Evolutionary conservation across 2,888 invertebrate genomes (phyloP), one percentile per base, ranked within the genome.

Genomic region (Hanleya hanleyi): DNA sequence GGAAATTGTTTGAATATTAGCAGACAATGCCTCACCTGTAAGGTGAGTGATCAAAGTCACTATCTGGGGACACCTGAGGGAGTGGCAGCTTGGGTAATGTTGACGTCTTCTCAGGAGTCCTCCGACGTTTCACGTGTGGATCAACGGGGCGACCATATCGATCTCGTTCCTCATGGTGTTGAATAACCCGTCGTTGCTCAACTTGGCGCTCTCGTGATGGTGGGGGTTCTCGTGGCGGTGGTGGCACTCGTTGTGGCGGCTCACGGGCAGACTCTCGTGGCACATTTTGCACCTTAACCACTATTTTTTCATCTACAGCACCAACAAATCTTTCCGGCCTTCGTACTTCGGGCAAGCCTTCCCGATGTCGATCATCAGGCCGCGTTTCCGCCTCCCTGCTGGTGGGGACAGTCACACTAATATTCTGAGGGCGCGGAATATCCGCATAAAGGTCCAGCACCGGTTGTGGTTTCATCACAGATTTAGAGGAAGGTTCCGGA

Each of bases 1-100:
- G n/a, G n/a, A n/a, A n/a, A n/a, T n/a, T n/a, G n/a, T n/a, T n/a
- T n/a, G n/a, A n/a, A n/a, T n/a, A n/a, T n/a, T n/a, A n/a, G n/a
- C n/a, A n/a, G n/a, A n/a, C n/a, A n/a, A n/a, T n/a, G n/a, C n/a
- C 73, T 67, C 76, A 86, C 86, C 83, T 83, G 74, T 80, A 77
- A 22, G 83, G 82, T 36, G 66, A 33, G 69, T 77, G 82, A 49
- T 81, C 81, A 49, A 70, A 70, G 50, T 84, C 84, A 61, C 76
- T 73, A 29, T 71, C 75, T 75, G 93, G 93, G 88, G 93, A 93
- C 73, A 95, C 95, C 57, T 96, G 96, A 33, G 96, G 96, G 93
- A 97, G 93, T 15, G 96, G 96, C 81, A 97, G 91, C 26, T 57
- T 57, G 5, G 57, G 57, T 4, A 57, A 29, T 4, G 57, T 57